Evolutionary conservation across 2,797 vertebrate species (phyloP).

Genomic region (Cuniculus paca): DNA sequence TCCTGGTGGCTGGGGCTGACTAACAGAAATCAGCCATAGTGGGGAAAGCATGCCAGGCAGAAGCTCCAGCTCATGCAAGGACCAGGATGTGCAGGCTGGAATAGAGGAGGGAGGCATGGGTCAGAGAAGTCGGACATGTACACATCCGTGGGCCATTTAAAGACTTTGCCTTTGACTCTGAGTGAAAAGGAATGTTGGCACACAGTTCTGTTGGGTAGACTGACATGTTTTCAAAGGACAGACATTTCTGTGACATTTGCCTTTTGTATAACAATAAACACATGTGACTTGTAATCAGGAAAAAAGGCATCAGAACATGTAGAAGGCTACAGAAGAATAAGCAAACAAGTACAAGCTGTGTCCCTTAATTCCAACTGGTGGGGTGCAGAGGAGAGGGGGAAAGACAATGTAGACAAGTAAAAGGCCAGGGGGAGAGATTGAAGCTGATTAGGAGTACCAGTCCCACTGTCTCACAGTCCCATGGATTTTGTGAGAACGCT

Average conservation of each 20-base stretch:
- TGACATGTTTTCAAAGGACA: conserved; percentile 53
- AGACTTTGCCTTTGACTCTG: not conserved
- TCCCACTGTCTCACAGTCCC: not conserved
- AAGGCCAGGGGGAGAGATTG: not conserved
- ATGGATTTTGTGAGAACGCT: not conserved
- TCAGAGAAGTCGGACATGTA: not conserved
- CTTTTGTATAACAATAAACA: conserved; percentile 69
- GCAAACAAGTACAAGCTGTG: not conserved
- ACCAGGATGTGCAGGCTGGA: not conserved
- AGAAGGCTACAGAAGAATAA: not conserved
- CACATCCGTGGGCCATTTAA: not conserved
- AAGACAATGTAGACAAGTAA: not conserved
- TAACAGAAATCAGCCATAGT: not conserved
- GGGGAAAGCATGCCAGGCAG: not conserved
- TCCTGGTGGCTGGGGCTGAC: not conserved
- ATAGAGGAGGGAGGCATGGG: too few relatives aligned
- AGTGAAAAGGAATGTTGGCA: conserved; percentile 17
- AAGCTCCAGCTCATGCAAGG: not conserved
- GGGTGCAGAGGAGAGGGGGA: not conserved
- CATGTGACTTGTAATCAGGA: conserved; percentile 53
- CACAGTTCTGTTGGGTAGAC: not conserved
- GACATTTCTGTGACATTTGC: conserved; percentile 67
- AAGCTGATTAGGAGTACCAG: not conserved
- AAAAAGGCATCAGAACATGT: conserved; percentile 27
- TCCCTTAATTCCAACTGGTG: not conserved